phyloP scores from a whole-genome alignment of 2,888 invertebrate species.

The Plagodis dolabraria region DNA sequence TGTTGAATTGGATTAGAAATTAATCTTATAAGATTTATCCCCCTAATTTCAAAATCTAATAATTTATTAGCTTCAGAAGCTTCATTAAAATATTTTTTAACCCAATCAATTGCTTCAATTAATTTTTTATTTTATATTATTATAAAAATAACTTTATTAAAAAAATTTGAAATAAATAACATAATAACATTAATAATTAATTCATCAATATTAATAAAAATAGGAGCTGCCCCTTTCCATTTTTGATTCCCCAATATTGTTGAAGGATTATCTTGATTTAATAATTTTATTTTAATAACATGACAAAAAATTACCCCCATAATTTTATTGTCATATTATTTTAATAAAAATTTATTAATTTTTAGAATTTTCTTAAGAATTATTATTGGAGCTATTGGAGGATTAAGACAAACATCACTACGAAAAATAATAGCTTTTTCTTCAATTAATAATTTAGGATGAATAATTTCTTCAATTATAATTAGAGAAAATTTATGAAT shows the following conservation, averaged over 20 bases:
- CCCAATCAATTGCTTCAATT: conserved; percentile 62
- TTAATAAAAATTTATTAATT: conserved; percentile 69
- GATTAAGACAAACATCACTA: conserved; percentile 81
- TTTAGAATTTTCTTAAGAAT: conserved; percentile 73
- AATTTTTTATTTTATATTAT: conserved; percentile 80
- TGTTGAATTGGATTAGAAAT: conserved; percentile 87
- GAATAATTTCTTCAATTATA: conserved; percentile 77
- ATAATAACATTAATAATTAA: conserved; percentile 49
- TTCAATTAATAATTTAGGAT: conserved; percentile 87
- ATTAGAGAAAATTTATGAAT: conserved; percentile 76
- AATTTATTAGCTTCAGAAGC: conserved; percentile 81
- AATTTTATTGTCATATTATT: conserved; percentile 79
- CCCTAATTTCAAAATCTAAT: conserved; percentile 78
- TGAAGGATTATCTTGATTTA: conserved; percentile 84
- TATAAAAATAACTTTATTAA: conserved; percentile 37
- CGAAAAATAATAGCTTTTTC: conserved; percentile 86
- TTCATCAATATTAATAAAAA: conserved; percentile 80
- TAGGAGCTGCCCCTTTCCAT: conserved; percentile 85
- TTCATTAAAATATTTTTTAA: conserved; percentile 84
- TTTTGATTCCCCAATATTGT: conserved; percentile 86
- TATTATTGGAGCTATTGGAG: conserved; percentile 78
- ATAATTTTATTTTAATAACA: conserved; percentile 83
- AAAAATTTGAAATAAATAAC: too few relatives aligned
- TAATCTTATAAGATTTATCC: conserved; percentile 86
- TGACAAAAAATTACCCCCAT: conserved; percentile 88